Evolutionary conservation across 30 jellyfish, hydroid and myxozoan genomes (phyloP).

Genomic region (Hydra vulgaris): DNA sequence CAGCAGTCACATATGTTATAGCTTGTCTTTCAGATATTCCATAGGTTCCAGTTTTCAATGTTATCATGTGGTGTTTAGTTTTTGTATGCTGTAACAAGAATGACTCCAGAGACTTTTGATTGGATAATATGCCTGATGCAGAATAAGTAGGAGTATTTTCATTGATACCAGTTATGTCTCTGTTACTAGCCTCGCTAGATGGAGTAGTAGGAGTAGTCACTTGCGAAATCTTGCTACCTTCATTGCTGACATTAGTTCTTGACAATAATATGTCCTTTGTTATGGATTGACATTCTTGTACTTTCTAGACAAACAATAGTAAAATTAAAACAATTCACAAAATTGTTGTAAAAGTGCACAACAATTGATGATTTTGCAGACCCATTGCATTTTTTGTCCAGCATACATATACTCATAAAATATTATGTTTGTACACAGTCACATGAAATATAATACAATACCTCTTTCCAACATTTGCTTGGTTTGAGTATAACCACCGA

Average conservation of each 20-base stretch:
- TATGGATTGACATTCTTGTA: neutral
- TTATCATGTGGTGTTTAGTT: neutral
- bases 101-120: neutral
- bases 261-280: neutral
- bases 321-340: too few species aligned
- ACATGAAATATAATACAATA: neutral
- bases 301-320: neutral
- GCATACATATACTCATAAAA: neutral
- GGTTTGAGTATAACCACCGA: neutral
- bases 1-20: neutral
- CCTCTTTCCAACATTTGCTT: neutral
- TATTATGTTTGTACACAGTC: neutral
- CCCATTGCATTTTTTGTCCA: neutral
- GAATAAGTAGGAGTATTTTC: neutral
- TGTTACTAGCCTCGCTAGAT: neutral
- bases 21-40: neutral
- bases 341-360: neutral
- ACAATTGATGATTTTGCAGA: neutral
- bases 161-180: neutral
- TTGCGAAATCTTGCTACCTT: neutral
- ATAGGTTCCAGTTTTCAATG: neutral
- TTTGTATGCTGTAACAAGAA: neutral
- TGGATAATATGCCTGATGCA: neutral
- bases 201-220: neutral
- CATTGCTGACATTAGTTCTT: neutral